A percentile compares a stretch with the other conserved stretches of the same genome.
Conservation (phyloP, 2,113 vertebrate genomes). For the Tringa solitaria region DNA sequence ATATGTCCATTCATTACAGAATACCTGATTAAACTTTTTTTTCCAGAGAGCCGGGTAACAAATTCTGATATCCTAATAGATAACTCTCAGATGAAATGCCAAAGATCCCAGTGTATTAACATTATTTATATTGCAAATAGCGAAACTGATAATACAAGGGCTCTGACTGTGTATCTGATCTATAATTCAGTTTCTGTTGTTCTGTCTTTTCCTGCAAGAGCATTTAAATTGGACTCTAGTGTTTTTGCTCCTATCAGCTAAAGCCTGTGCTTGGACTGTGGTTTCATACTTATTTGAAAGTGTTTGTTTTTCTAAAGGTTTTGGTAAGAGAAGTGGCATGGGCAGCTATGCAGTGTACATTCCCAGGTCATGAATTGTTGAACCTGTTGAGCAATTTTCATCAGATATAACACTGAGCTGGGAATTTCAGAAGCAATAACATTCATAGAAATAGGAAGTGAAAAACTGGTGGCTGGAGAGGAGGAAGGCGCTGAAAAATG, state of each 20-base stretch:
- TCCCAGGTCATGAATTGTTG: background rate
- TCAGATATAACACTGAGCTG: background rate
- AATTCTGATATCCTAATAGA: slow-evolving; percentile 9
- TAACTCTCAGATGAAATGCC: background rate
- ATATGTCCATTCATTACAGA: background rate
- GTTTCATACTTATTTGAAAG: background rate
- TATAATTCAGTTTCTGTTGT: background rate
- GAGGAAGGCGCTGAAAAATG: background rate
- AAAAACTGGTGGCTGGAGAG: background rate
- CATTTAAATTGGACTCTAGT: background rate
- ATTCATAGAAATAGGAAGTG: background rate
- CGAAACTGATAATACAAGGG: background rate
- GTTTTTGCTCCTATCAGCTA: background rate
- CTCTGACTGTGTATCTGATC: background rate
- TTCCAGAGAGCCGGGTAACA: background rate
- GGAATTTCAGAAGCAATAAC: background rate
- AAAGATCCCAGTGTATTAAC: background rate
- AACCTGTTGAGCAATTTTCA: rapidly evolving
- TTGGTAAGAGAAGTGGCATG: background rate
- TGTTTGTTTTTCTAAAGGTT: background rate
- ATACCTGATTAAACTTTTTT: slow-evolving; percentile 3
- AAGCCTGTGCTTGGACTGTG: background rate
- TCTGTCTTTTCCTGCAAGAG: background rate
- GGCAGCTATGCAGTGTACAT: background rate
- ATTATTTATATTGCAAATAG: background rate